Evolutionary conservation across 2,797 vertebrate species (phyloP).

Genomic region (Halcyon chelicuti): DNA sequence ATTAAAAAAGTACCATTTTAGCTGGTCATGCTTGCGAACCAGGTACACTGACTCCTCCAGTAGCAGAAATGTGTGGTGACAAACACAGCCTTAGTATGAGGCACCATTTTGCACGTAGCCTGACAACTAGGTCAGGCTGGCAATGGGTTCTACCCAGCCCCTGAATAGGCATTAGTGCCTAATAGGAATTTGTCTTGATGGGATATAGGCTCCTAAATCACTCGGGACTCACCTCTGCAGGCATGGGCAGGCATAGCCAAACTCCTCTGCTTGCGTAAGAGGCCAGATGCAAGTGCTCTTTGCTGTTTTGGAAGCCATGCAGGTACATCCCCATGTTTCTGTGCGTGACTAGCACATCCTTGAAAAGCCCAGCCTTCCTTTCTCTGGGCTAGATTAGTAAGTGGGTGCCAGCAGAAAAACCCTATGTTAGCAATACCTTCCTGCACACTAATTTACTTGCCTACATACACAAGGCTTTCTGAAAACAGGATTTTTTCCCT

Average conservation of each 20-base stretch:
- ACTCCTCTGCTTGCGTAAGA: not conserved
- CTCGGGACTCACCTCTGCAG: not conserved
- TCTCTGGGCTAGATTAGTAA: not conserved
- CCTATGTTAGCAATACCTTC: not conserved
- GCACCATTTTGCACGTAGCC: not conserved
- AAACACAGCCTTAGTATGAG: not conserved
- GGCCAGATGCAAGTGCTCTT: not conserved
- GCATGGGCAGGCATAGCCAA: not conserved
- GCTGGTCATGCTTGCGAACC: not conserved
- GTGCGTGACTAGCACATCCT: not conserved
- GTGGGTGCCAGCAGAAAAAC: not conserved
- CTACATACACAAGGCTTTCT: not conserved
- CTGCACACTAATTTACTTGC: not conserved
- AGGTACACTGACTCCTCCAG: not conserved
- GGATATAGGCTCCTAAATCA: not conserved
- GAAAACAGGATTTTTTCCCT: not conserved
- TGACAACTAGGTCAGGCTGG: constrained; percentile 15
- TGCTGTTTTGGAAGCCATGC: not conserved
- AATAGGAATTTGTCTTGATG: not conserved
- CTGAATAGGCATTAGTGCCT: not conserved
- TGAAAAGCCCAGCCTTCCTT: not conserved
- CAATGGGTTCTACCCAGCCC: fast-evolving
- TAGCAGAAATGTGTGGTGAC: not conserved
- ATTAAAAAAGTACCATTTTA: constrained; percentile 11
- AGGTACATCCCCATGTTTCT: not conserved